A percentile compares a stretch with the other conserved stretches of the same genome.
These are phyloP conservation scores for Gymnothorax javanicus DNA, from an alignment of 2,797 vertebrate species.

Conservation along the genomic window DNA sequence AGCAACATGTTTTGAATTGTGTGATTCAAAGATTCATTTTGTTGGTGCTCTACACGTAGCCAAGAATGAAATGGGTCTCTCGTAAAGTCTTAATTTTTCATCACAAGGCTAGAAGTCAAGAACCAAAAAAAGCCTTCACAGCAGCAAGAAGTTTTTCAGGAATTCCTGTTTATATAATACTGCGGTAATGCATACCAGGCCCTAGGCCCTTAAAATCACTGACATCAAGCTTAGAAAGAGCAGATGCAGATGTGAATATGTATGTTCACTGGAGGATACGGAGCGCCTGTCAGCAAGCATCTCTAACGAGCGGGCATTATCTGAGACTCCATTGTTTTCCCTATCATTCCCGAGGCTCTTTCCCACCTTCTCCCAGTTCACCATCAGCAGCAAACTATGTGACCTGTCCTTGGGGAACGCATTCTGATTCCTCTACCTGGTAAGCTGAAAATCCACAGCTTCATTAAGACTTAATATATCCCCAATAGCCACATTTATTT, in stretches of 20 bases:
- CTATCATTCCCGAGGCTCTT: constrained; percentile 90
- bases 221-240: constrained; percentile 42
- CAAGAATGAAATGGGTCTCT: neutral
- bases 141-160: neutral
- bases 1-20: neutral
- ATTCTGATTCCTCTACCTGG: constrained; percentile 78
- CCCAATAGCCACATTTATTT: constrained; percentile 80
- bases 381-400: constrained; percentile 68
- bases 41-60: neutral
- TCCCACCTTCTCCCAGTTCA: constrained; percentile 77
- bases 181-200: constrained; percentile 9
- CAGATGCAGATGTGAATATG: constrained; percentile 84
- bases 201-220: constrained; percentile 23
- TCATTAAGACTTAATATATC: constrained; percentile 91
- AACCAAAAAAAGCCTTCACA: neutral
- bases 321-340: constrained; percentile 88
- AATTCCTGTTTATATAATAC: constrained; percentile 14
- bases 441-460: constrained; percentile 83
- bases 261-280: constrained; percentile 75
- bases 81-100: neutral
- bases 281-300: constrained; percentile 85
- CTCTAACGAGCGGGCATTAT: constrained; percentile 83
- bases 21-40: neutral
- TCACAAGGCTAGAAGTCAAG: neutral
- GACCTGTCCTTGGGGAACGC: constrained; percentile 86